Conservation (phyloP, 2,113 vertebrate species). For the Podocnemis expansa region DNA sequence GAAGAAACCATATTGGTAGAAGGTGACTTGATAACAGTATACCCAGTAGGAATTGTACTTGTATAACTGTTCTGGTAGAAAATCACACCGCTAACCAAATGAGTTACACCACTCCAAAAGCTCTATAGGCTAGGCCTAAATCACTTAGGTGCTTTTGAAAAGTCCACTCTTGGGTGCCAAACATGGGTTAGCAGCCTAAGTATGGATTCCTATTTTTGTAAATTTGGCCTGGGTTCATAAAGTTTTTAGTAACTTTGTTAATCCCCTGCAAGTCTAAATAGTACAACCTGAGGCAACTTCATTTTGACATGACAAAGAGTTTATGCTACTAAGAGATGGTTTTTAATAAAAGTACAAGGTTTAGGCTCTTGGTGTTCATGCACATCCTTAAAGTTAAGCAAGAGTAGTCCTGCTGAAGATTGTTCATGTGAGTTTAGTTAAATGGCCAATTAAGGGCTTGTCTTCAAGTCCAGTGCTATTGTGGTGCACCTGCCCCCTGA, state of each 20-base stretch:
- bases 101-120: neutral
- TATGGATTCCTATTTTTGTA: neutral
- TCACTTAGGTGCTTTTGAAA: neutral
- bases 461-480: no score
- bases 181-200: neutral
- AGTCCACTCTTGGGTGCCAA: neutral
- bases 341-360: neutral
- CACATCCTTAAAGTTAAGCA: neutral
- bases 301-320: neutral
- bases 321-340: neutral
- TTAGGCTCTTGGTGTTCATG: neutral
- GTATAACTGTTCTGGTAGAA: neutral
- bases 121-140: neutral
- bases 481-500: no score
- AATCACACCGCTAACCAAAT: neutral
- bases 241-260: neutral
- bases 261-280: neutral
- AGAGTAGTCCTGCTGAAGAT: neutral
- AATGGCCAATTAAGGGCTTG: neutral
- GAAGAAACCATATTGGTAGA: no score
- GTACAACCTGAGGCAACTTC: neutral
- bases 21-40: neutral
- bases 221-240: neutral
- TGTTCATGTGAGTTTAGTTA: neutral
- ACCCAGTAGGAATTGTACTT: neutral